phyloP scores from a whole-genome alignment of 1,140 invertebrate genomes.

The Listronotus bonariensis region DNA sequence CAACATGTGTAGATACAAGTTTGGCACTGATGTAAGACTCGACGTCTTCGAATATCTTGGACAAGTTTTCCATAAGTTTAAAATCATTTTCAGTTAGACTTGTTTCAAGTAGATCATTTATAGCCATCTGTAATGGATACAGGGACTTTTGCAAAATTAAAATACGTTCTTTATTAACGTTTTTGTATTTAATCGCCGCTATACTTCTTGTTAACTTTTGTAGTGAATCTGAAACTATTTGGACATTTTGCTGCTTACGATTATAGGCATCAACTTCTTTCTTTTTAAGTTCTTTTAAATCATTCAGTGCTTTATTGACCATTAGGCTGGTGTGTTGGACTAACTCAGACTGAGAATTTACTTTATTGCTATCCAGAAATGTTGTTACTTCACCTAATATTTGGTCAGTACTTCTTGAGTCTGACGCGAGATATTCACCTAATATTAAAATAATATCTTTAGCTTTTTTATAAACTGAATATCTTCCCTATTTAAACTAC shows the following conservation, averaged over 20 bases:
- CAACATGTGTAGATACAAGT: conserved; percentile 17
- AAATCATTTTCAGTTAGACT: conserved; percentile 42
- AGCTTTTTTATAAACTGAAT: conserved; percentile 3
- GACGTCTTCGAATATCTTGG: conserved; percentile 39
- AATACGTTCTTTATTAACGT: conserved; percentile 39
- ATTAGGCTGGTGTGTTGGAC: conserved; percentile 14
- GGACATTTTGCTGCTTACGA: conserved; percentile 39
- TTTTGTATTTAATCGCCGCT: conserved; percentile 45
- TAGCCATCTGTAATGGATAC: conserved; percentile 46
- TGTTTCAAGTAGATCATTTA: conserved; percentile 49
- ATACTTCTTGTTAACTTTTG: conserved; percentile 45
- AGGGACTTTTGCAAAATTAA: conserved; percentile 47
- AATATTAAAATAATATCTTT: conserved; percentile 9
- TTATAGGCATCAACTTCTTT: conserved; percentile 33
- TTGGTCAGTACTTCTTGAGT: conserved; percentile 7
- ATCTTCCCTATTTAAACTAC: neutral
- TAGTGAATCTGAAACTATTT: conserved; percentile 41
- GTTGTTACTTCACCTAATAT: conserved; percentile 11
- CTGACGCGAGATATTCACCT: conserved; percentile 5
- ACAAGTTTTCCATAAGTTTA: conserved; percentile 42
- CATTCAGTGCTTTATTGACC: conserved; percentile 22
- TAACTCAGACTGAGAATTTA: neutral
- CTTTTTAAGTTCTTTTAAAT: conserved; percentile 37
- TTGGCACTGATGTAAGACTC: conserved; percentile 40
- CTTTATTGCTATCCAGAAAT: conserved; percentile 24